Percentiles rank a stretch among this genome's conserved stretches.
Evolutionary conservation across 2,888 invertebrate species (phyloP).

Genomic region (Cosmia trapezina): DNA sequence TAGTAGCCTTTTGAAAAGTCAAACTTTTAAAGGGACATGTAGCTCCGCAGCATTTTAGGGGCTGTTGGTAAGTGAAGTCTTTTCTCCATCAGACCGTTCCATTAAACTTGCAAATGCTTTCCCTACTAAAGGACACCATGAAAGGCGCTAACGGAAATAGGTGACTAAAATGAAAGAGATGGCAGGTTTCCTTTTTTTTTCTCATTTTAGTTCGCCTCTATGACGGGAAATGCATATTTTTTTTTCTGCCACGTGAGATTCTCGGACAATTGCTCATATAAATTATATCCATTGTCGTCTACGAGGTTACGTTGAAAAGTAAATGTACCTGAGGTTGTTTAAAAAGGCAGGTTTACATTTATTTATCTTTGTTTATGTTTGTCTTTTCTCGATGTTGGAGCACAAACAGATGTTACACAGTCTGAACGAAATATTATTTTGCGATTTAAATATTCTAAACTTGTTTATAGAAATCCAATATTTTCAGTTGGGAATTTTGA

Average conservation of each 20-base stretch:
- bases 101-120: conserved; percentile 66
- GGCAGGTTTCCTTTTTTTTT: conserved; percentile 18
- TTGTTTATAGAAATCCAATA: neutral
- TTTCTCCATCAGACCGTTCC: conserved; percentile 48
- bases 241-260: conserved; percentile 22
- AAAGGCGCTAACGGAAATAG: conserved; percentile 55
- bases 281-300: conserved; percentile 29
- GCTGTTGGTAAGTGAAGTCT: conserved; percentile 47
- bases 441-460: conserved; percentile 1
- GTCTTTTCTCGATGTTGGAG: neutral
- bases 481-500: neutral
- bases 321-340: conserved; percentile 17
- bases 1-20: conserved; percentile 20
- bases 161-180: conserved; percentile 50
- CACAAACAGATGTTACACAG: conserved; percentile 26
- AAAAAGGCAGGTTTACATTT: conserved; percentile 15
- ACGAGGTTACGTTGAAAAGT: conserved; percentile 11
- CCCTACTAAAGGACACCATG: conserved; percentile 51
- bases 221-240: conserved; percentile 27
- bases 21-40: conserved; percentile 42
- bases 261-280: conserved; percentile 42
- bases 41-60: conserved; percentile 38
- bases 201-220: conserved; percentile 25
- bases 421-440: conserved; percentile 18
- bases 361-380: conserved; percentile 20